Evolutionary conservation across 1,140 invertebrate species (phyloP).

Genomic region (Drosophila tani): DNA sequence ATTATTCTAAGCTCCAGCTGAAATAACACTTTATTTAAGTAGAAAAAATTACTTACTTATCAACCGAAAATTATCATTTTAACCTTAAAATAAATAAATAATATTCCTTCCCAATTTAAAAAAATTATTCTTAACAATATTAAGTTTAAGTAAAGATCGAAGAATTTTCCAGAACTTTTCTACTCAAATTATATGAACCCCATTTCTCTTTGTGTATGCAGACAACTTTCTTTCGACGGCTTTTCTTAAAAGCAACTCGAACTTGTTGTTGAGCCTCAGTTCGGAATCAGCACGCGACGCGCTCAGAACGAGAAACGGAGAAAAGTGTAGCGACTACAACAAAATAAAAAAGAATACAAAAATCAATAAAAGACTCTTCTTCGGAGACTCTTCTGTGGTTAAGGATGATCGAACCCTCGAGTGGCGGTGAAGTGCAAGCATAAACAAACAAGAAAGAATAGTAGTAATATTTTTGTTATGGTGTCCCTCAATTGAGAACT

Average conservation of each 20-base stretch:
- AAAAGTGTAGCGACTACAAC: constrained; percentile 2
- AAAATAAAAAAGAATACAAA: constrained; percentile 9
- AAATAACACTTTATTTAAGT: not conserved
- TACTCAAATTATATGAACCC: not conserved
- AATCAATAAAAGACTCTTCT: constrained; percentile 29
- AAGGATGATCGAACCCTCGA: constrained; percentile 63
- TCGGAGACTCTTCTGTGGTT: constrained; percentile 39
- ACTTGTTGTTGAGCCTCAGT: constrained; percentile 52
- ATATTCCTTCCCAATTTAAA: no score
- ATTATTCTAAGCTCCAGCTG: not conserved
- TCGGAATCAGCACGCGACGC: constrained; percentile 69
- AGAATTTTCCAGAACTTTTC: not conserved
- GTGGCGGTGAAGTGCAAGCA: constrained; percentile 65
- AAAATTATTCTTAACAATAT: no score
- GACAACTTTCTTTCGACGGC: constrained; percentile 71
- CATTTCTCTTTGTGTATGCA: constrained; percentile 35
- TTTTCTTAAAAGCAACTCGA: constrained; percentile 75
- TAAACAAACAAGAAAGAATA: constrained; percentile 27
- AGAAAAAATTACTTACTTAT: no score
- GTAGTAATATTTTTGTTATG: constrained; percentile 49
- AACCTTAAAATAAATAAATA: no score
- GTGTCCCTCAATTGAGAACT: constrained; percentile 43
- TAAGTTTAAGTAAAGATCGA: no score
- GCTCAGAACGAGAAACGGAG: constrained; percentile 64
- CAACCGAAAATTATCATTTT: no score